Conservation (phyloP, 2,888 invertebrate genomes). For the Psococerastis gibbosa region DNA sequence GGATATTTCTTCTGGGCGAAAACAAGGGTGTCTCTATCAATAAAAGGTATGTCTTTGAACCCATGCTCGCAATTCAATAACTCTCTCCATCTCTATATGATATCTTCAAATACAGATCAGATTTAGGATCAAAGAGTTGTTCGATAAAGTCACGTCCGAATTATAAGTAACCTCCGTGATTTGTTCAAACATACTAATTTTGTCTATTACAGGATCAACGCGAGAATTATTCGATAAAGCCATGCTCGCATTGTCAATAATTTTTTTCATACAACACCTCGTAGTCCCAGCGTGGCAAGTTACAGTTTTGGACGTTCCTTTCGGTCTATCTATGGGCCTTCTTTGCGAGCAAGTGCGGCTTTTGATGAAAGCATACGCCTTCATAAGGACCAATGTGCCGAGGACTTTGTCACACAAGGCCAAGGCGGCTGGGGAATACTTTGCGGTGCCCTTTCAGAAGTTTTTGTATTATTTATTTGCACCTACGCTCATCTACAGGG, state of each 20-base stretch:
- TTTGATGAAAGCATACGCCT: constrained; percentile 76
- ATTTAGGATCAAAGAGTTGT: no score
- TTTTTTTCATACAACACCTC: no score
- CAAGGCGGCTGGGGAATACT: constrained; percentile 17
- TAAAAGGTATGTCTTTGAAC: constrained; percentile 23
- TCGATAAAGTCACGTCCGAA: no score
- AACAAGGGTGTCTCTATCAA: constrained; percentile 20
- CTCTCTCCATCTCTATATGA: no score
- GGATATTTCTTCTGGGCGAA: constrained; percentile 32
- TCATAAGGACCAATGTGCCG: constrained; percentile 49
- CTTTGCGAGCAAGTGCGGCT: constrained; percentile 40
- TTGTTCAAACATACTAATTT: no score
- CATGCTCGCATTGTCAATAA: no score
- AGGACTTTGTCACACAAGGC: constrained; percentile 33
- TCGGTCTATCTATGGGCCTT: constrained; percentile 28
- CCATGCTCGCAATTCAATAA: no score
- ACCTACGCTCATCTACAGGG: constrained; percentile 69
- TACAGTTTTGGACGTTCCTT: constrained; percentile 23
- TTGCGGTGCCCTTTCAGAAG: constrained; percentile 41
- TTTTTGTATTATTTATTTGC: constrained; percentile 75
- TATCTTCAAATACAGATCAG: no score
- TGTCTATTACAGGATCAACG: no score
- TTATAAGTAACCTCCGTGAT: no score
- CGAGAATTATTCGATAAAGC: no score
- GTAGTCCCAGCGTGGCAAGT: background rate